Percentiles rank a stretch among this genome's conserved stretches.
phyloP scores from a whole-genome alignment of 2,888 invertebrate genomes.

The Schizotus pectinicornis region DNA sequence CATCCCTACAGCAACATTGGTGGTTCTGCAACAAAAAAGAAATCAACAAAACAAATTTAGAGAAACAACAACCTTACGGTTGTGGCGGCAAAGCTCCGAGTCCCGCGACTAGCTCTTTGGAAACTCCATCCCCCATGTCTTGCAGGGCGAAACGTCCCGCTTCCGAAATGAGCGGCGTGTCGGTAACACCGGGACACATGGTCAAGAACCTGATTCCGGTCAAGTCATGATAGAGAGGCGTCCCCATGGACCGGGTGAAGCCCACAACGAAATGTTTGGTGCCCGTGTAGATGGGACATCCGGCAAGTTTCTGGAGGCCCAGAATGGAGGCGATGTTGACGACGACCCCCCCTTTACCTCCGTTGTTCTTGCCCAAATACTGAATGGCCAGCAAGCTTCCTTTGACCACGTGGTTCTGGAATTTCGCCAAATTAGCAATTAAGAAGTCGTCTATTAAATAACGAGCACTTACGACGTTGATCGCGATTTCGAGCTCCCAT shows the following conservation, averaged over 20 bases:
- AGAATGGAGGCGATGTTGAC: conserved; percentile 71
- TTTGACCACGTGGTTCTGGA: conserved; percentile 48
- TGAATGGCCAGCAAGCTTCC: conserved; percentile 64
- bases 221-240: conserved; percentile 47
- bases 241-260: conserved; percentile 61
- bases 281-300: conserved; percentile 65
- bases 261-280: conserved; percentile 66
- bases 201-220: conserved; percentile 58
- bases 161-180: conserved; percentile 53
- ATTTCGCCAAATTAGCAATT: conserved; percentile 1
- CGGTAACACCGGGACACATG: conserved; percentile 59
- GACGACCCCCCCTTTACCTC: conserved; percentile 68
- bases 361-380: conserved; percentile 65
- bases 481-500: conserved; percentile 74
- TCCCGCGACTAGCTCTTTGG: conserved; percentile 43
- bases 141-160: conserved; percentile 41
- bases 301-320: conserved; percentile 63
- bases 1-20: conserved; percentile 53
- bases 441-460: conserved; percentile 28
- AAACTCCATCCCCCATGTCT: conserved; percentile 40
- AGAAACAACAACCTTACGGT: conserved; percentile 47
- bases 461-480: conserved; percentile 52
- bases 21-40: conserved; percentile 34
- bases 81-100: conserved; percentile 51
- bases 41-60: conserved; percentile 3